Conservation (phyloP, 2,113 vertebrate species). For the Gavialis gangeticus region DNA sequence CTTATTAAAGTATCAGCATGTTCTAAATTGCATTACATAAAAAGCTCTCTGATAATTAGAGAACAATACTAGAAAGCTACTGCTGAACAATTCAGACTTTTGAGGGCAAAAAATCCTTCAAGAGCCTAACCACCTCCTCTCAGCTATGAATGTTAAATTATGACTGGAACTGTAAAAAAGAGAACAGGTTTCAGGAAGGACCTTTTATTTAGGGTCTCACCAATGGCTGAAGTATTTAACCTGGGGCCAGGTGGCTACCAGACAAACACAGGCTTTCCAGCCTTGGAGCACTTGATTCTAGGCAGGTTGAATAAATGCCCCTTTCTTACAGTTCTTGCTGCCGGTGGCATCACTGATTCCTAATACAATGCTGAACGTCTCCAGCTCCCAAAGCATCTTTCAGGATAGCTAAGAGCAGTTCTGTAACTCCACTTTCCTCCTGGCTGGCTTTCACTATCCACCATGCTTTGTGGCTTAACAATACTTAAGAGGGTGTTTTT, state of each 20-base stretch:
- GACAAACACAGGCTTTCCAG: background rate
- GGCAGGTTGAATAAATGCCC: background rate
- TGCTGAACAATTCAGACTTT: background rate
- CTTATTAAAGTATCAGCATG: background rate
- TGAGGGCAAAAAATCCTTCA: background rate
- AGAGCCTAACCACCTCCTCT: background rate
- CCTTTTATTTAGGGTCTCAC: background rate
- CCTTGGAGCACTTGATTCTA: no score
- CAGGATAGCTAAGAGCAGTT: background rate
- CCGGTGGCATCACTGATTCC: background rate
- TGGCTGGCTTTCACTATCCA: background rate
- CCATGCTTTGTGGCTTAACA: no score
- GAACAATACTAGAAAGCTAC: background rate
- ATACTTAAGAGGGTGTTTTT: no score
- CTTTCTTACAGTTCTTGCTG: background rate
- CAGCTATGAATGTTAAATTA: background rate
- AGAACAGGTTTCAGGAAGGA: background rate
- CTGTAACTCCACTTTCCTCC: background rate
- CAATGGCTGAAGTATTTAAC: background rate
- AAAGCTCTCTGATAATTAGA: background rate
- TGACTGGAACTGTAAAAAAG: background rate
- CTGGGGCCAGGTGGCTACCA: background rate
- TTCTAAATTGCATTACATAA: background rate
- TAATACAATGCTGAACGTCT: accelerated
- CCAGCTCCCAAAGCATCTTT: background rate